Conservation (phyloP, 2,113 vertebrate species). For the Ctenodactylus gundi region DNA sequence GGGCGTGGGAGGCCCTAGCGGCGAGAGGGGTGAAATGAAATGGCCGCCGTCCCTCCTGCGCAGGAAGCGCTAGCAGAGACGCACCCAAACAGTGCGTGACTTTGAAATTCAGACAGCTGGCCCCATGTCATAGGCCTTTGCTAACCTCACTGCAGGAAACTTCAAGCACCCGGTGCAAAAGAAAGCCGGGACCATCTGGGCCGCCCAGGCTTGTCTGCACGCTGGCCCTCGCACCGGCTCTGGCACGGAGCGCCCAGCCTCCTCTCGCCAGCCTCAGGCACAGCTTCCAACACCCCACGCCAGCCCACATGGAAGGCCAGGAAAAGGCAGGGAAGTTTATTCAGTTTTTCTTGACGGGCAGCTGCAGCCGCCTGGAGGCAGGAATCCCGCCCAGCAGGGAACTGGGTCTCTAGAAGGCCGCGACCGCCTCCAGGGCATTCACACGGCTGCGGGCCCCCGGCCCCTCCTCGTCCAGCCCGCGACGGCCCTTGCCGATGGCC, state of each 20-base stretch:
- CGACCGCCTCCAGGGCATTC: rapidly evolving
- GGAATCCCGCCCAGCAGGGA: rapidly evolving
- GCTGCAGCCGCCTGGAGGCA: background rate
- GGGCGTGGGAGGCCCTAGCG: background rate
- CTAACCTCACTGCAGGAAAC: background rate
- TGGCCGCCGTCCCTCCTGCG: background rate
- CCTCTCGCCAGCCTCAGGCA: background rate
- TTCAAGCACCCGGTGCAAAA: no score
- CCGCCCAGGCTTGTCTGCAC: no score
- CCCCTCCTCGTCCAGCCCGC: slow-evolving; percentile 75
- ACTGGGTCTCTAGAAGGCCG: background rate
- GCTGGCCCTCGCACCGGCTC: background rate
- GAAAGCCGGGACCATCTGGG: no score
- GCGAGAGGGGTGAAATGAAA: background rate
- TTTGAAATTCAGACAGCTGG: no score
- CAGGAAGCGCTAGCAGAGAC: no score
- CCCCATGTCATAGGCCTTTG: no score
- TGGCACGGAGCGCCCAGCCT: background rate
- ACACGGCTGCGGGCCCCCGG: background rate
- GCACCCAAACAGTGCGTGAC: no score
- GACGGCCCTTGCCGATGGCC: slow-evolving; percentile 87
- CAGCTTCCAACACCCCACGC: background rate
- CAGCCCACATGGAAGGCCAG: rapidly evolving
- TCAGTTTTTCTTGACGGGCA: background rate
- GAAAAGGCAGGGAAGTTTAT: background rate